phyloP scores from a whole-genome alignment of 2,888 invertebrate genomes.

The Pristionchus maxplancki region DNA sequence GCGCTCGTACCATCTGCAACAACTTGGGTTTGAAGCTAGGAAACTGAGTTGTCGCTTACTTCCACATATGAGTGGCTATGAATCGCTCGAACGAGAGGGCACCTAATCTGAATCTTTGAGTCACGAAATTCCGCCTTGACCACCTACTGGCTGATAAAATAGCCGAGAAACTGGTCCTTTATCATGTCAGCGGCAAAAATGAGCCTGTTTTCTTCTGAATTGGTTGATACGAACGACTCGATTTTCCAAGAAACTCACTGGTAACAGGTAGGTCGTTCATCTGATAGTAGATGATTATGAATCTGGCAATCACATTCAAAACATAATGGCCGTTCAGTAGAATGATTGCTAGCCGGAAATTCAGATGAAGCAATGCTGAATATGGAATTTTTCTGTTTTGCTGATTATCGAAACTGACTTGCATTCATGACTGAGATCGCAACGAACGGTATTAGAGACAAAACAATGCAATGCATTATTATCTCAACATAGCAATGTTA shows the following conservation, averaged over 20 bases:
- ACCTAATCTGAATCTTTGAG: background rate
- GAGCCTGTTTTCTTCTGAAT: background rate
- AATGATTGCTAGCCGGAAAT: background rate
- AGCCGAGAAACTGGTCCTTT: slow-evolving; percentile 5
- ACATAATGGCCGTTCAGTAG: background rate
- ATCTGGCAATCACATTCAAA: too few species aligned
- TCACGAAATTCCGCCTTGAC: too few species aligned
- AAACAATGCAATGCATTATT: background rate
- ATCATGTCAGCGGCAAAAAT: background rate
- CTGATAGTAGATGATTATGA: too few species aligned
- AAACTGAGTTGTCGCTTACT: background rate
- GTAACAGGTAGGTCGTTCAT: too few species aligned
- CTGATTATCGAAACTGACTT: background rate
- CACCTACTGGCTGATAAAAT: background rate
- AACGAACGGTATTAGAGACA: background rate
- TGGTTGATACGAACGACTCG: too few species aligned
- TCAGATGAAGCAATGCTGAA: background rate
- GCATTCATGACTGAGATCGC: background rate
- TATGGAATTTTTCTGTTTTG: too few species aligned
- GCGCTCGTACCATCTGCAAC: slow-evolving; percentile 26
- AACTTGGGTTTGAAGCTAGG: too few species aligned
- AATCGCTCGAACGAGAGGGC: background rate
- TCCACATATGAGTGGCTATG: background rate
- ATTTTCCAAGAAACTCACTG: too few species aligned
- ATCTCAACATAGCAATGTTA: background rate